phyloP scores from a whole-genome alignment of 2,888 invertebrate genomes.

The Ametastegia equiseti region DNA sequence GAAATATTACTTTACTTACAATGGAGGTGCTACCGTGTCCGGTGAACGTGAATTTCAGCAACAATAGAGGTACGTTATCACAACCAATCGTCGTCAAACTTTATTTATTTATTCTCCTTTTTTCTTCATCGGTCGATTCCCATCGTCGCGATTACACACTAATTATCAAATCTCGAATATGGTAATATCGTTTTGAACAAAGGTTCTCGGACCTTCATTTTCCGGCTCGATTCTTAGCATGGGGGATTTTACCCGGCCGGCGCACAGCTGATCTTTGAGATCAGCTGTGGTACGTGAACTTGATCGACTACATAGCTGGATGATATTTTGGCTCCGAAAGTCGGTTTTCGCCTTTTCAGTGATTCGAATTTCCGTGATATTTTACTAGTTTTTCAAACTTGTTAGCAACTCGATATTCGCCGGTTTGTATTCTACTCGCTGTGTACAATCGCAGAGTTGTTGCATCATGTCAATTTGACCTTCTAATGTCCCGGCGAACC shows the following conservation, averaged over 20 bases:
- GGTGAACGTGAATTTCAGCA: slow-evolving; percentile 87
- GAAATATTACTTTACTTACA: slow-evolving; percentile 68
- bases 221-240: background rate
- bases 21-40: slow-evolving; percentile 90
- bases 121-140: background rate
- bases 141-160: background rate
- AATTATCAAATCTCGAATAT: background rate
- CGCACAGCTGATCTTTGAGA: slow-evolving; percentile 57
- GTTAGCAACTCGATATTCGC: background rate
- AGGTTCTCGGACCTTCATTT: background rate
- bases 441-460: slow-evolving; percentile 29
- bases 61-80: slow-evolving; percentile 83
- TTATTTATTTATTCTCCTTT: slow-evolving; percentile 47
- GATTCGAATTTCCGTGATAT: background rate
- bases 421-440: background rate
- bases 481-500: slow-evolving; percentile 41
- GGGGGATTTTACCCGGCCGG: slow-evolving; percentile 39
- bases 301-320: background rate
- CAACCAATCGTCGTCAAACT: slow-evolving; percentile 32
- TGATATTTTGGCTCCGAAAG: background rate
- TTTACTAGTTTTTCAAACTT: background rate
- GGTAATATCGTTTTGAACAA: background rate
- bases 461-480: slow-evolving; percentile 46
- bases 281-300: slow-evolving; percentile 54
- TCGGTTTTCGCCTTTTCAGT: background rate